A percentile compares a stretch with the other conserved stretches of the same genome.
These are phyloP conservation scores for Achlya flavicornis DNA, from an alignment of 2,888 invertebrate species.

Conservation along the genomic window DNA sequence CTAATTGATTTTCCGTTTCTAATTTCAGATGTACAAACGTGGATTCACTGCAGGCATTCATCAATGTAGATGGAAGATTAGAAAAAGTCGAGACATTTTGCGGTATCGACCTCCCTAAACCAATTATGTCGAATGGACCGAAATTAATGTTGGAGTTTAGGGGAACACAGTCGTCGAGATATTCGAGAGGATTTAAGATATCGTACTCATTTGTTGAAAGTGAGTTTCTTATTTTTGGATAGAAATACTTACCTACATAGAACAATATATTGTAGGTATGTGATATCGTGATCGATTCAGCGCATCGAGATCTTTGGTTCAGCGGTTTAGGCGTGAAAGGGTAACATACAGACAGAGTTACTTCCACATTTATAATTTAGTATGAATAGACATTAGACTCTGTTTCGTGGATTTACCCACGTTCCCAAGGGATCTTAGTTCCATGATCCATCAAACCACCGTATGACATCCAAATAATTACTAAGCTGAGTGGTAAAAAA, in stretches of 20 bases:
- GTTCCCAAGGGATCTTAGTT: no score
- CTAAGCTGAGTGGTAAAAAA: no score
- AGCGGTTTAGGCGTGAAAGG: no score
- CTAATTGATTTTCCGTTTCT: slow-evolving; percentile 27
- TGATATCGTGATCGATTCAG: no score
- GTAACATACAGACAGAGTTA: no score
- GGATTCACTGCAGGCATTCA: slow-evolving; percentile 92
- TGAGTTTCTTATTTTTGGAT: slow-evolving; percentile 77
- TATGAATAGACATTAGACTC: no score
- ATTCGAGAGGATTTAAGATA: slow-evolving; percentile 93
- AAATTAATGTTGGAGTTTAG: slow-evolving; percentile 93
- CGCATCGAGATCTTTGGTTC: no score
- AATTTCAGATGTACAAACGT: slow-evolving; percentile 89
- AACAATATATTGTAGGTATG: no score
- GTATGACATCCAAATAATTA: no score
- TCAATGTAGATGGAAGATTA: slow-evolving; percentile 91
- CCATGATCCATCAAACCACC: no score
- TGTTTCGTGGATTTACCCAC: no score
- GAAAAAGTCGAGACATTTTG: slow-evolving; percentile 95
- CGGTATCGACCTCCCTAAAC: slow-evolving; percentile 91
- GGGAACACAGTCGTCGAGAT: slow-evolving; percentile 90
- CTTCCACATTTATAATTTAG: no score
- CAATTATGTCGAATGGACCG: slow-evolving; percentile 96
- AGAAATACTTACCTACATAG: neutral
- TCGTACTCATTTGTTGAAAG: slow-evolving; percentile 95